A percentile compares a stretch with the other conserved stretches of the same genome.
Conservation (phyloP, 2,888 invertebrate genomes). For the Mimachlamys varia region DNA sequence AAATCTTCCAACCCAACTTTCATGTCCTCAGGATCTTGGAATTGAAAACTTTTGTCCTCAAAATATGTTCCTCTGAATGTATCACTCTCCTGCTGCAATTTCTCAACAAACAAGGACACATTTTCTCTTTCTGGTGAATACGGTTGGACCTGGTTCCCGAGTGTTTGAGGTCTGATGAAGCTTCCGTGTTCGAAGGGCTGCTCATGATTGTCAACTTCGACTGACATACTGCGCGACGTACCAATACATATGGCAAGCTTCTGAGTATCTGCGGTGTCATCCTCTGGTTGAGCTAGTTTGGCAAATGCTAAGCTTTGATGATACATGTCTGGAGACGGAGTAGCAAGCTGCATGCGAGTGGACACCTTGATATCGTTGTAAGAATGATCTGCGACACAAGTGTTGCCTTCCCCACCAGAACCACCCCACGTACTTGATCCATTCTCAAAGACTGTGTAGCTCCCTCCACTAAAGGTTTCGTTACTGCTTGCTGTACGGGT, state of each 20-base stretch:
- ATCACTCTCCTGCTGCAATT: not conserved
- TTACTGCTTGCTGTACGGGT: not conserved
- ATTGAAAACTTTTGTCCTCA: not conserved
- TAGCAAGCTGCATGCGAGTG: not conserved
- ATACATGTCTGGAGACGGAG: not conserved
- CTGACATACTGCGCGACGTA: not conserved
- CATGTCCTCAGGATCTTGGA: not conserved
- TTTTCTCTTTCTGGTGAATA: conserved; percentile 3
- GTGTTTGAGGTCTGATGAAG: not conserved
- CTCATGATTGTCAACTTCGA: not conserved
- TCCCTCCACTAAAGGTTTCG: not conserved
- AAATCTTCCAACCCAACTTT: not conserved
- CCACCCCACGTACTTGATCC: too few relatives aligned
- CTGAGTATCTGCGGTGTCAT: not conserved
- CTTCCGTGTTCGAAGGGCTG: not conserved
- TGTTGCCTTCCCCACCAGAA: not conserved
- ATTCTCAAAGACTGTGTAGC: not conserved
- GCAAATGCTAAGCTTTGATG: not conserved
- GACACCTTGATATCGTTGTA: not conserved
- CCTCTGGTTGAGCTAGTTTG: conserved; percentile 5
- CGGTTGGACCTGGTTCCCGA: not conserved
- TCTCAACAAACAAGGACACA: not conserved
- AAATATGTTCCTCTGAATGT: not conserved
- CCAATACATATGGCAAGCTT: not conserved
- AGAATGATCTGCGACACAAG: not conserved